phyloP scores from a whole-genome alignment of 2,888 invertebrate species.

The Heliconius hortense region DNA sequence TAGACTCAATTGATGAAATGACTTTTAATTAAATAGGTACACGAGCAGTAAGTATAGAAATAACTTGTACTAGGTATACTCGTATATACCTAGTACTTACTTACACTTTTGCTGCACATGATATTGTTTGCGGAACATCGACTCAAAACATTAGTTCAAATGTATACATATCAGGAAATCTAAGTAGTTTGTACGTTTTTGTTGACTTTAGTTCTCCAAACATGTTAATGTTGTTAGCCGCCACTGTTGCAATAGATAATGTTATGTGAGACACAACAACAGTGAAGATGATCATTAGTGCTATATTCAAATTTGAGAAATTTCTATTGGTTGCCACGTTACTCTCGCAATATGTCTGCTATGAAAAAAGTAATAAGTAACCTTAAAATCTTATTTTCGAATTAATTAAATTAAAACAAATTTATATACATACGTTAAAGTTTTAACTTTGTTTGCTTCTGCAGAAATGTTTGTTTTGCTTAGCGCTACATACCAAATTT shows the following conservation, averaged over 20 bases:
- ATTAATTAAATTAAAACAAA: not conserved
- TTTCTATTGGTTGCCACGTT: conserved; percentile 43
- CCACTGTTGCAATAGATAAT: not conserved
- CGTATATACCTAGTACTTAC: no score
- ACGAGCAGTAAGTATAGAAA: no score
- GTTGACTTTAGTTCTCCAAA: conserved; percentile 51
- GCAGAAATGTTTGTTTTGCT: not conserved
- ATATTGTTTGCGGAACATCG: conserved; percentile 1
- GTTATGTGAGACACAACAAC: conserved; percentile 2
- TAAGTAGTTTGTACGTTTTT: conserved; percentile 43
- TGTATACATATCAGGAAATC: conserved; percentile 43
- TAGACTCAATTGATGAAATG: not conserved
- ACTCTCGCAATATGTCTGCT: conserved; percentile 46
- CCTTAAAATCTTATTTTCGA: not conserved
- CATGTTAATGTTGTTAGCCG: conserved; percentile 39
- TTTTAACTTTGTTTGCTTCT: no score
- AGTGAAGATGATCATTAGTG: conserved; percentile 30
- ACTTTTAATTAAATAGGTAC: not conserved
- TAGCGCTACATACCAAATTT: not conserved
- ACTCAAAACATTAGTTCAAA: conserved; percentile 32
- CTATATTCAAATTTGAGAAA: conserved; percentile 22
- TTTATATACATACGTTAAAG: not conserved
- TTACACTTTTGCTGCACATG: not conserved
- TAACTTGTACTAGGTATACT: no score
- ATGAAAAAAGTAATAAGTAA: conserved; percentile 70